Conservation (phyloP, 2,888 invertebrate genomes). For the Acanthosepion pharaonis region DNA sequence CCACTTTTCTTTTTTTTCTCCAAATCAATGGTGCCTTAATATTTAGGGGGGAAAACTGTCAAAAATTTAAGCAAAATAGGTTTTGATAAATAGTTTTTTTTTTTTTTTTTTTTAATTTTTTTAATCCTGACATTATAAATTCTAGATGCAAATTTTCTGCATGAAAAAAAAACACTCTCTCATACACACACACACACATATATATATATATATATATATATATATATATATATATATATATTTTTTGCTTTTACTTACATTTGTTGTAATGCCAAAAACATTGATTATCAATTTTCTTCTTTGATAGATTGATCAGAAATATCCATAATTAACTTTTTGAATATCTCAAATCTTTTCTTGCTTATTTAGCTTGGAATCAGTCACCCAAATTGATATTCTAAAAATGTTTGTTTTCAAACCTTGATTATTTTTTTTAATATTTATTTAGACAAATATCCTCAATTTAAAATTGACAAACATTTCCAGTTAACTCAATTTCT, state of each 20-base stretch:
- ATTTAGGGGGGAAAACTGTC: not conserved
- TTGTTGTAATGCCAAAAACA: not conserved
- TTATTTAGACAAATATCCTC: conserved; percentile 18
- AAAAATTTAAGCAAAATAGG: not conserved
- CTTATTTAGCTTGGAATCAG: not conserved
- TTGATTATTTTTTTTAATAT: not conserved
- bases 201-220: too few relatives aligned
- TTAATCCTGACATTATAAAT: not conserved
- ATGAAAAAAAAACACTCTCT: not conserved
- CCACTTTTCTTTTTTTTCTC: not conserved
- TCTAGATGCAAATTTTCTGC: not conserved
- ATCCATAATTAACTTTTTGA: not conserved
- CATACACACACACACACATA: too few relatives aligned
- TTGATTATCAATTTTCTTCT: not conserved
- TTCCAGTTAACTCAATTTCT: not conserved
- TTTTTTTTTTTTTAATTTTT: too few relatives aligned
- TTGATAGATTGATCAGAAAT: not conserved
- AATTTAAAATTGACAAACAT: not conserved
- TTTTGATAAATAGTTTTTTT: not conserved
- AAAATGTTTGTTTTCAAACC: not conserved
- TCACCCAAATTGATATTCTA: not conserved
- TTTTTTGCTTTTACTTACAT: not conserved
- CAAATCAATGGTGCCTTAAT: conserved; percentile 15
- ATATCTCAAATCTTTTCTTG: not conserved
- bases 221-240: too few relatives aligned